phyloP scores from a whole-genome alignment of 2,888 invertebrate species.

The Agapostemon virescens region DNA sequence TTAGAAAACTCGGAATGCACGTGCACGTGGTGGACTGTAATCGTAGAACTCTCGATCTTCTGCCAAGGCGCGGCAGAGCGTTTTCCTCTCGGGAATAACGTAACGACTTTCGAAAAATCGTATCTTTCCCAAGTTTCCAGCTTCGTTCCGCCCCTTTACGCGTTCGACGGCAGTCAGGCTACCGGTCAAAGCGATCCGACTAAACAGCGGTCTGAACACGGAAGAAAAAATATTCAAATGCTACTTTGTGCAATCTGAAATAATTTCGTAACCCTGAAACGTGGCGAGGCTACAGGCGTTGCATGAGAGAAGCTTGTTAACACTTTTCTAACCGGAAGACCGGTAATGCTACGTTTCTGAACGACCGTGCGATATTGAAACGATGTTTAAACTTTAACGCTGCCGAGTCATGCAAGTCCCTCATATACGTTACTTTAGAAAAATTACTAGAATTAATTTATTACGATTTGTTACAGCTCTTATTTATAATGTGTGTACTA shows the following conservation, averaged over 20 bases:
- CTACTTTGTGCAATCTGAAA: slow-evolving; percentile 5
- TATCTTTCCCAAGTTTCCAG: not conserved
- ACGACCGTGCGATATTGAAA: not conserved
- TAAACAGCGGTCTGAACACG: not conserved
- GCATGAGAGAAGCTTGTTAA: not conserved
- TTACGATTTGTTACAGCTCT: too few species aligned
- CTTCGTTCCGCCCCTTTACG: not conserved
- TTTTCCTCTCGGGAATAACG: slow-evolving; percentile 42
- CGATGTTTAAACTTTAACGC: not conserved
- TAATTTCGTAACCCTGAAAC: not conserved
- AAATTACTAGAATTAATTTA: too few species aligned
- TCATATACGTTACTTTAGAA: too few species aligned
- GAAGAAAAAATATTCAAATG: slow-evolving; percentile 1
- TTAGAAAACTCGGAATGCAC: slow-evolving; percentile 56
- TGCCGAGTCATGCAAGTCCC: too few species aligned
- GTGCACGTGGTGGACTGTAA: slow-evolving; percentile 44
- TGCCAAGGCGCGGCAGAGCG: slow-evolving; percentile 13
- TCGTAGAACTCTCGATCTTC: slow-evolving; percentile 51
- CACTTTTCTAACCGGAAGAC: not conserved
- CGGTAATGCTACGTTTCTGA: not conserved
- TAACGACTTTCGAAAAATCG: slow-evolving; percentile 17
- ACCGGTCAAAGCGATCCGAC: slow-evolving; percentile 11
- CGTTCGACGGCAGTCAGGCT: not conserved
- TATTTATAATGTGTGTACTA: too few species aligned
- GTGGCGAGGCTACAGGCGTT: not conserved